Evolutionary conservation across 1,140 invertebrate genomes (phyloP).

Genomic region (Drosophila persimilis): DNA sequence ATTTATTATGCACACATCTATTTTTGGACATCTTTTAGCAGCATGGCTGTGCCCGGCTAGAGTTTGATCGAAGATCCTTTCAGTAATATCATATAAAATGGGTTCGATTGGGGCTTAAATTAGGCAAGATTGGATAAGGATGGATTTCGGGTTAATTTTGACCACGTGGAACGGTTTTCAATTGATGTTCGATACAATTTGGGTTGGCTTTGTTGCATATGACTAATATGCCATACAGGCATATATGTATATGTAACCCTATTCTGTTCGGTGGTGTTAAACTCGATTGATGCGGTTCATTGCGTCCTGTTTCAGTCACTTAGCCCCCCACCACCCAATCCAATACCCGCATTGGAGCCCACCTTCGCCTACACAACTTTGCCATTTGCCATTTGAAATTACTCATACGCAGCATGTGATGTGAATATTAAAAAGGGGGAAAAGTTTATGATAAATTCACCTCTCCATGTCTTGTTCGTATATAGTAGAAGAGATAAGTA

Average conservation of each 20-base stretch:
- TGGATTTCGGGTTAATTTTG: too few relatives aligned
- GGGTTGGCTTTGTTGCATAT: too few relatives aligned
- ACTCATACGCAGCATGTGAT: slow-evolving; percentile 61
- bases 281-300: slow-evolving; percentile 20
- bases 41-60: not conserved
- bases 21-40: slow-evolving; percentile 15
- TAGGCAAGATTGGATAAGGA: too few relatives aligned
- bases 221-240: too few relatives aligned
- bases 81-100: too few relatives aligned
- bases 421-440: slow-evolving; percentile 50
- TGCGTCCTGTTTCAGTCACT: slow-evolving; percentile 46
- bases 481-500: slow-evolving; percentile 19
- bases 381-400: slow-evolving; percentile 53
- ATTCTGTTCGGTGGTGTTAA: slow-evolving; percentile 1
- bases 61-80: too few relatives aligned
- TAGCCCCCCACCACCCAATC: not conserved
- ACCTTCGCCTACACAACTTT: slow-evolving; percentile 27
- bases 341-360: not conserved
- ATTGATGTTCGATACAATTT: too few relatives aligned
- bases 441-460: slow-evolving; percentile 48
- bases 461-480: not conserved
- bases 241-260: too few relatives aligned
- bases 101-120: too few relatives aligned
- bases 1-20: slow-evolving; percentile 19
- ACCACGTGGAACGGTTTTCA: too few relatives aligned